A percentile compares a stretch with the other conserved stretches of the same genome.
These are phyloP conservation scores for Pseudopipra pipra DNA, from an alignment of 2,113 vertebrate species.

Conservation along the genomic window DNA sequence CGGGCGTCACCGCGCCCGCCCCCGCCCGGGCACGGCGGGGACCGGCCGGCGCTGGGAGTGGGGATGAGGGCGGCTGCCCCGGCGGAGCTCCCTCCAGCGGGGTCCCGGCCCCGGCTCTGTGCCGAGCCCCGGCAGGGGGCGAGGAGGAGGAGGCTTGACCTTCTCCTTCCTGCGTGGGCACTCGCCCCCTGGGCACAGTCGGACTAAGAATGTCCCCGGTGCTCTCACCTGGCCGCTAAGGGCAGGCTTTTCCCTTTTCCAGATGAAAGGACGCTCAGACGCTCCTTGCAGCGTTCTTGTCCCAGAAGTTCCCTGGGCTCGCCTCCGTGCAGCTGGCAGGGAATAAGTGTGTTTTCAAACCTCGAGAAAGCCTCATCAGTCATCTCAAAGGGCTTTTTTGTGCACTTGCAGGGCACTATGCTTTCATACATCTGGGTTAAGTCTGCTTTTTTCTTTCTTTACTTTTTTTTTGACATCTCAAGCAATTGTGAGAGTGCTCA, in stretches of 20 bases:
- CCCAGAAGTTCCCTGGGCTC: background rate
- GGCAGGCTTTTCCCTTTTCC: background rate
- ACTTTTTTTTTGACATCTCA: background rate
- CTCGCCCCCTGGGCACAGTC: background rate
- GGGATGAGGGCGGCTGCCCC: fast-evolving
- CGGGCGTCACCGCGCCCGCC: background rate
- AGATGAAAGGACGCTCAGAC: background rate
- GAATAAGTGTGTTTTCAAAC: background rate
- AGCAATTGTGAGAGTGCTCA: fast-evolving
- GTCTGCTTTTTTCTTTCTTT: background rate
- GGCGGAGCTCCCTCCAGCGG: fast-evolving
- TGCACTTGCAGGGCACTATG: background rate
- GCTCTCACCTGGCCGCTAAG: background rate
- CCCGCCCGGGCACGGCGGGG: background rate
- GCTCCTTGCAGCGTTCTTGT: background rate
- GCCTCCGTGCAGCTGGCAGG: background rate
- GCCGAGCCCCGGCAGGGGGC: fast-evolving
- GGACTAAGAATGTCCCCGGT: background rate
- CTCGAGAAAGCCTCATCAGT: background rate
- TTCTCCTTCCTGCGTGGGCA: too few relatives aligned
- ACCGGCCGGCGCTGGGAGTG: background rate
- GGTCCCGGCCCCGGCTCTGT: fast-evolving
- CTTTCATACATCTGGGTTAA: background rate
- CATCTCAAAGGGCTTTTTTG: background rate
- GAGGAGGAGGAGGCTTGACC: background rate